Conservation (phyloP, 2,888 invertebrate genomes). For the Eupithecia pulchellata region DNA sequence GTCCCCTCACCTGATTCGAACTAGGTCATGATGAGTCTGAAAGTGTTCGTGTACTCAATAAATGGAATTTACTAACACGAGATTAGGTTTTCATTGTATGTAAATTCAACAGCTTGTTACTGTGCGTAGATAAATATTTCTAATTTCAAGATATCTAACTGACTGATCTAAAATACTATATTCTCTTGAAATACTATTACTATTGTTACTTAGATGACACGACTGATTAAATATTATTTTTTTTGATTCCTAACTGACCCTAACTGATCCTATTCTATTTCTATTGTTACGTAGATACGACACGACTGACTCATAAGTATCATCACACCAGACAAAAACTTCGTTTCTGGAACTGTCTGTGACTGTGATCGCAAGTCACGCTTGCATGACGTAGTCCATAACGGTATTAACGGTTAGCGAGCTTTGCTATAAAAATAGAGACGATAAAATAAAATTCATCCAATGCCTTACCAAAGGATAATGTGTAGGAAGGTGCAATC, state of each 20-base stretch:
- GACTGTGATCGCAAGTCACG: conserved; percentile 1
- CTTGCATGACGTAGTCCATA: conserved; percentile 19
- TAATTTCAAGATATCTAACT: too few relatives aligned
- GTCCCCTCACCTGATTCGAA: neutral
- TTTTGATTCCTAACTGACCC: too few relatives aligned
- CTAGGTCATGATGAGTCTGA: neutral
- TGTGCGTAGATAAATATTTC: too few relatives aligned
- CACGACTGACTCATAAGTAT: neutral
- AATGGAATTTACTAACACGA: conserved; percentile 4
- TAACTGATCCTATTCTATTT: too few relatives aligned
- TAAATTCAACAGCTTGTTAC: neutral
- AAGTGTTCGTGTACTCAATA: neutral
- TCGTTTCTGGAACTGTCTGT: neutral
- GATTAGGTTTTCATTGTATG: neutral
- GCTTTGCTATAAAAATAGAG: conserved; percentile 4
- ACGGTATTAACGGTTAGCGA: conserved; percentile 12
- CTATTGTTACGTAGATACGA: neutral
- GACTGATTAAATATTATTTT: neutral
- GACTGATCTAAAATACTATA: too few relatives aligned
- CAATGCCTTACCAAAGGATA: neutral
- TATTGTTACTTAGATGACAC: neutral
- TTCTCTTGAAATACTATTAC: too few relatives aligned
- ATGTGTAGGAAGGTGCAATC: neutral
- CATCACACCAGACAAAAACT: neutral
- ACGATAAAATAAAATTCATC: conserved; percentile 1